Percentiles rank a stretch among this genome's conserved stretches.
phyloP scores from a whole-genome alignment of 1,140 invertebrate species.

The Bombyx mori region DNA sequence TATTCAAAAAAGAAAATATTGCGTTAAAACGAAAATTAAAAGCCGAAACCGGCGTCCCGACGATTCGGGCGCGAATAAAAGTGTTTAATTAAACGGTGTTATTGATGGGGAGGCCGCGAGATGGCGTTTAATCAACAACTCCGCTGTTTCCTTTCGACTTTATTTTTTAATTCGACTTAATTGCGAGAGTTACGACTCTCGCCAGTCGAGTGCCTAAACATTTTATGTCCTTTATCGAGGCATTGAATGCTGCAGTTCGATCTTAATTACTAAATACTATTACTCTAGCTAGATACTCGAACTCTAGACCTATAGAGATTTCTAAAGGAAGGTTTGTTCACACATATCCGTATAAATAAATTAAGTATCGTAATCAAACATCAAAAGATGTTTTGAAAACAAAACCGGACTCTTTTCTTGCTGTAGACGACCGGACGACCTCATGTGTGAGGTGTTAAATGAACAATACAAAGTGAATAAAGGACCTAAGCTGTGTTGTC shows the following conservation, averaged over 20 bases:
- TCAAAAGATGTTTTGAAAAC: no score
- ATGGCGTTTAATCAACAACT: conserved; percentile 66
- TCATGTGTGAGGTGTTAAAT: no score
- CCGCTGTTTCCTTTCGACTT: conserved; percentile 37
- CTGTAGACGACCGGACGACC: no score
- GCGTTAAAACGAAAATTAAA: conserved; percentile 54
- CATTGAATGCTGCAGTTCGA: conserved; percentile 19
- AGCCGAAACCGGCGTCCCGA: conserved; percentile 41
- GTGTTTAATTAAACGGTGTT: conserved; percentile 69
- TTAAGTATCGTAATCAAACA: no score
- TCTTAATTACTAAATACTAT: conserved; percentile 37
- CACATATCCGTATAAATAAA: no score
- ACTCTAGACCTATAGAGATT: conserved; percentile 4
- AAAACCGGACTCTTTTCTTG: no score
- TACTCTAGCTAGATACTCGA: conserved; percentile 17
- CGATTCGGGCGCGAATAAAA: conserved; percentile 59
- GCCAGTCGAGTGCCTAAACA: conserved; percentile 6
- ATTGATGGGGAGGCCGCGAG: conserved; percentile 64
- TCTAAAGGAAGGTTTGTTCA: conserved; percentile 3
- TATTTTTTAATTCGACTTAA: conserved; percentile 63
- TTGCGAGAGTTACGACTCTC: conserved; percentile 45
- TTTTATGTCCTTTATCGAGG: conserved; percentile 9
- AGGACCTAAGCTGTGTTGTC: no score
- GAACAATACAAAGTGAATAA: no score
- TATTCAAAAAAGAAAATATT: conserved; percentile 44